These are phyloP conservation scores for Mionectes olivaceus DNA, from an alignment of 2,797 vertebrate genomes.

Conservation along the genomic window DNA sequence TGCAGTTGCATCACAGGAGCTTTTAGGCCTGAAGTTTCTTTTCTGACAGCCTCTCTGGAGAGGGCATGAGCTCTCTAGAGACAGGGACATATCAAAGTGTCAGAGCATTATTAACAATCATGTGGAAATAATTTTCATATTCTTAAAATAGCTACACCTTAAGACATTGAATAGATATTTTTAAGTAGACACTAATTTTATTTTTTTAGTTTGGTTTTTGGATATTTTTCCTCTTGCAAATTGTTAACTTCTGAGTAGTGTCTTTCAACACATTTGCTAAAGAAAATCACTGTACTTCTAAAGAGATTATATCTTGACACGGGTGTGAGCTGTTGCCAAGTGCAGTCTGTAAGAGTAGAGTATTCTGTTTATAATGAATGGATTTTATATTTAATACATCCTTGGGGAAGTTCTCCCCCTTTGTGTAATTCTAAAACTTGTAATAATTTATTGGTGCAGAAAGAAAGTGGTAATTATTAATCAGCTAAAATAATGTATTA, in stretches of 20 bases:
- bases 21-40: background rate
- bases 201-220: background rate
- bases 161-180: background rate
- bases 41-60: background rate
- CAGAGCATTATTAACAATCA: background rate
- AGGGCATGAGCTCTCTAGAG: background rate
- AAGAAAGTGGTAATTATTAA: conserved; percentile 6
- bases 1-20: background rate
- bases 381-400: background rate
- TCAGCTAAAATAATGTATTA: background rate
- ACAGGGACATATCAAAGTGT: background rate
- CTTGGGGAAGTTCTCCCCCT: background rate
- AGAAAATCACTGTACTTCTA: background rate
- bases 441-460: background rate
- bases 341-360: background rate
- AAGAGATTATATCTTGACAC: background rate
- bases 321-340: background rate
- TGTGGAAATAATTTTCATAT: background rate
- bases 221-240: background rate
- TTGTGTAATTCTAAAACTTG: background rate
- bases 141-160: background rate
- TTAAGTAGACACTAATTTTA: background rate
- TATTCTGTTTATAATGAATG: background rate
- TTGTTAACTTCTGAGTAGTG: background rate
- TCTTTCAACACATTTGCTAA: background rate